Percentiles rank a stretch among this genome's conserved stretches.
phyloP scores from a whole-genome alignment of 2,113 vertebrate species.

The Poeciliopsis prolifica region DNA sequence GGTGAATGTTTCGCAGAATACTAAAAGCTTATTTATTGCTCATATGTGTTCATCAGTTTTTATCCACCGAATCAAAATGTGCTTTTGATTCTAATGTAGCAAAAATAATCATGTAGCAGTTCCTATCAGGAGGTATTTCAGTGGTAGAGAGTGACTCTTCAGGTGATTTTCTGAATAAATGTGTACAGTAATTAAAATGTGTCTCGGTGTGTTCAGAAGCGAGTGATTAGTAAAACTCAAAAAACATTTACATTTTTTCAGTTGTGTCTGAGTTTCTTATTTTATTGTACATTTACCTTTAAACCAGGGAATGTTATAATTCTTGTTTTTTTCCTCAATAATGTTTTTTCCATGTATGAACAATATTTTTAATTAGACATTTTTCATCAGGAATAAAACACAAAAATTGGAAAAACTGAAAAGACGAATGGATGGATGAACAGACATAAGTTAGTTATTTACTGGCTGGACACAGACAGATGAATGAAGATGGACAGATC shows the following conservation, averaged over 20 bases:
- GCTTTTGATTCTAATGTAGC: conserved; percentile 64
- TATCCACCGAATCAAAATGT: conserved; percentile 40
- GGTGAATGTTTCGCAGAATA: conserved; percentile 67
- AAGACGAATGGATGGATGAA: neutral
- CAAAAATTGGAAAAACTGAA: neutral
- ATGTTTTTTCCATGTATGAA: neutral
- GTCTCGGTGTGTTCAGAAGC: conserved; percentile 8
- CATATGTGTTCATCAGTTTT: conserved; percentile 37
- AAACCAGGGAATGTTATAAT: neutral
- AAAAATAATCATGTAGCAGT: conserved; percentile 48
- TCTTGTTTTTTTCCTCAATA: neutral
- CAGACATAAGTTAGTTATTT: neutral
- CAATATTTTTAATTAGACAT: neutral
- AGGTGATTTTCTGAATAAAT: conserved; percentile 72
- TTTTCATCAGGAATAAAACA: neutral
- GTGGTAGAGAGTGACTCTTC: conserved; percentile 42
- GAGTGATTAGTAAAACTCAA: neutral
- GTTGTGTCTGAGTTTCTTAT: neutral
- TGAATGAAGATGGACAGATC: neutral
- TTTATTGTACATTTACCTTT: neutral
- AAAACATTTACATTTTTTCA: neutral
- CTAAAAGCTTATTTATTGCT: conserved; percentile 29
- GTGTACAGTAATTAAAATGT: conserved; percentile 32
- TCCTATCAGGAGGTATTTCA: conserved; percentile 36
- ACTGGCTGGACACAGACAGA: neutral